Percentiles rank a stretch among this genome's conserved stretches.
phyloP scores from a whole-genome alignment of 2,113 vertebrate species.

The Redunca redunca region DNA sequence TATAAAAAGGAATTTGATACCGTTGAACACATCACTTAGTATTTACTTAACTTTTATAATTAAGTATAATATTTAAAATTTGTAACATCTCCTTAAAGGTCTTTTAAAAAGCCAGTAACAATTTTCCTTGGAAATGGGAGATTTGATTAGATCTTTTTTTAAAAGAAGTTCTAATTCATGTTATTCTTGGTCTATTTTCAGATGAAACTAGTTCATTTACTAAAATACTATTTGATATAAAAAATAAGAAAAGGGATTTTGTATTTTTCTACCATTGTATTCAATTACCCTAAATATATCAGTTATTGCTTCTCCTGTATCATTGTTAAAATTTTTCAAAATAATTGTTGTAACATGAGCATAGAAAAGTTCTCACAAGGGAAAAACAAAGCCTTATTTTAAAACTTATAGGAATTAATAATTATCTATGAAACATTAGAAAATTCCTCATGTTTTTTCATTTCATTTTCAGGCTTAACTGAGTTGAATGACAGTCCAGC shows the following conservation, averaged over 20 bases:
- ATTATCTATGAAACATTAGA: conserved; percentile 25
- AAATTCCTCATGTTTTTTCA: conserved; percentile 65
- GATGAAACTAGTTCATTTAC: neutral
- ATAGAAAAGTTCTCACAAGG: conserved; percentile 20
- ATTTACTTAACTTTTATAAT: neutral
- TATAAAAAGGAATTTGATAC: neutral
- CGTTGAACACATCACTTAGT: neutral
- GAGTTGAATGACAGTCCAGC: conserved; percentile 96
- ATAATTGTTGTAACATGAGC: conserved; percentile 2
- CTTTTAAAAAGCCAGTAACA: conserved; percentile 30
- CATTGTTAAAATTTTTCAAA: conserved; percentile 23
- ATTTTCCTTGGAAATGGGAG: neutral
- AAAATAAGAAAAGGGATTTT: neutral
- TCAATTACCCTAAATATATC: neutral
- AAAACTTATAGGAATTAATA: conserved; percentile 36
- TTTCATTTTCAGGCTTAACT: conserved; percentile 89
- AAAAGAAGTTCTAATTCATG: neutral
- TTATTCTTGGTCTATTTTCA: conserved; percentile 25
- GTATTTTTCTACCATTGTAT: neutral
- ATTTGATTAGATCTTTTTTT: neutral
- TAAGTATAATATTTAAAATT: conserved; percentile 19
- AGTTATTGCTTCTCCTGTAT: neutral
- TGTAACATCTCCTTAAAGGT: neutral
- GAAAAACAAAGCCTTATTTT: neutral
- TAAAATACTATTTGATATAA: conserved; percentile 38